Evolutionary conservation across 2,888 invertebrate species (phyloP), one percentile per base, ranked within the genome.

Genomic region (Carcina quercana): DNA sequence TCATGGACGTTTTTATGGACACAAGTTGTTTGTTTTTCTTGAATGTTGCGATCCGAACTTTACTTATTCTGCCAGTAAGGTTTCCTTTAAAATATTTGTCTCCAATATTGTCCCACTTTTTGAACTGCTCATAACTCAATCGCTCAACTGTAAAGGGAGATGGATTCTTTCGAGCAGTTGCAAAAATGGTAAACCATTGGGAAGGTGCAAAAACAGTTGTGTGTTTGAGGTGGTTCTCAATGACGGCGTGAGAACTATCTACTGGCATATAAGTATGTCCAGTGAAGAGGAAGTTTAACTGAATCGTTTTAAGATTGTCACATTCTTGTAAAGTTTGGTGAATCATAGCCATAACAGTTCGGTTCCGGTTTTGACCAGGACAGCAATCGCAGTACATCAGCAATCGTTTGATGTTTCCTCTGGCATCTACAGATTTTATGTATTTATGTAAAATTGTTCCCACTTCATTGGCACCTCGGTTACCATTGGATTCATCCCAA

Each of bases 191-290:
- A 3, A 11, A 3, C 34, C 37, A 37, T 28, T 42, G 39, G 6
- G 42, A 42, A 10, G 35, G 39, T 20, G 39, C 37, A 33, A 35
- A 42, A 12, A 37, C 20, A 29, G 27, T 42, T 4, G 31, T 42
- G 28, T 42, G 33, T 36, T 24, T 19, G 20, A 42, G 26, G 8
- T 19, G 19, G 24, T 34, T 36, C 35, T 40, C 38, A 25, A 43
- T 43, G 7, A 31, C 31, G 3, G 42, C 30, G 24, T 38, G 42
- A 13, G 29, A 24, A 17, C 28, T 25, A 28, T 40, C 39, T 8
- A 35, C 38, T 22, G 38, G 13, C 35, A 38, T 38, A 7, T 42
- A 32, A 4, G 33, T 39, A 12, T 42, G 39, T 2, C 42, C 39
- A 2, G 30, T n/a, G 5, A 31, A 21, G 5, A 29, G 21, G 17